Percentiles rank a stretch among this genome's conserved stretches.
These are phyloP conservation scores for Gallirallus australis DNA, from an alignment of 2,797 vertebrate genomes.

Conservation along the genomic window DNA sequence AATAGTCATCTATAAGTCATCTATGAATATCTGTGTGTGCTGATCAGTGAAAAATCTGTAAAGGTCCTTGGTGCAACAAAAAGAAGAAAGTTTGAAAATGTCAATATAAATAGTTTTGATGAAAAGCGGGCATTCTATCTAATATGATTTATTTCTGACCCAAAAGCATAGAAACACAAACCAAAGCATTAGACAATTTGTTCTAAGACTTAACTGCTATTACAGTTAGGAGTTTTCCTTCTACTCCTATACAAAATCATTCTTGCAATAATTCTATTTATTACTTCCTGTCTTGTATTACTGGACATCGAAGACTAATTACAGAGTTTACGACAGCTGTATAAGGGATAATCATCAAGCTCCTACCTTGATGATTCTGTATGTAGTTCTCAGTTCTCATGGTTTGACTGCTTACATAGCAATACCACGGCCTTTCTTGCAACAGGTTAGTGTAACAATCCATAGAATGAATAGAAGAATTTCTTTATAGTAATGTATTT, in stretches of 20 bases:
- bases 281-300: neutral
- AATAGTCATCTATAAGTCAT: neutral
- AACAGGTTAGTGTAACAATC: neutral
- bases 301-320: fast-evolving
- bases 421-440: neutral
- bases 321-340: neutral
- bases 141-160: neutral
- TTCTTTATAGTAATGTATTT: neutral
- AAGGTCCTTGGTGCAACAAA: neutral
- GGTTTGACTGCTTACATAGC: neutral
- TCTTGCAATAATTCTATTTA: neutral
- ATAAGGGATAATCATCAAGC: neutral
- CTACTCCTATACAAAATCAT: neutral
- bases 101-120: neutral
- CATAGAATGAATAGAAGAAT: neutral
- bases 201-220: neutral
- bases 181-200: neutral
- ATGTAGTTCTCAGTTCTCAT: neutral
- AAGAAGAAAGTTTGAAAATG: neutral
- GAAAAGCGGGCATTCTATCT: neutral
- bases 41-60: neutral
- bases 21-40: neutral
- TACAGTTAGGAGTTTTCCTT: neutral
- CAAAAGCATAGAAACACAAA: neutral
- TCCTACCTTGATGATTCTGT: neutral